Evolutionary conservation across 2,113 vertebrate species (phyloP).

Genomic region (Octodon degus): DNA sequence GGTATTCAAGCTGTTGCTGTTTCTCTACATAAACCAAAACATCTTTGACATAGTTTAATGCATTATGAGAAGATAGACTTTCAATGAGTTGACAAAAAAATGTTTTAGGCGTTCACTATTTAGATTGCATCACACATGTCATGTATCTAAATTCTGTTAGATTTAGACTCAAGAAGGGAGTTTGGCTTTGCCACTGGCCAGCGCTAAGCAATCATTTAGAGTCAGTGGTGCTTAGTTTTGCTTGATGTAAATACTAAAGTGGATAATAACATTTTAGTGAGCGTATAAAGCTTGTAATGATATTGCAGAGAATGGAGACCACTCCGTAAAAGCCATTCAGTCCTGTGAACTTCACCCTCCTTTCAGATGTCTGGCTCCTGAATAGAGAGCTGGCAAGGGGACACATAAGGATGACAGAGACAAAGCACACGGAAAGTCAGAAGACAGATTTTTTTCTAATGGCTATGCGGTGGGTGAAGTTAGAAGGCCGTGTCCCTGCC

Average conservation of each 20-base stretch:
- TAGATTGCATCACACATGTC: neutral
- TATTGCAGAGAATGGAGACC: slow-evolving; percentile 13
- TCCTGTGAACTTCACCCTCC: neutral
- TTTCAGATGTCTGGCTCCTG: neutral
- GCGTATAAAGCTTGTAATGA: neutral
- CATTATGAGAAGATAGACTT: neutral
- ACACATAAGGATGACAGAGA: neutral
- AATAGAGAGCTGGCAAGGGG: neutral
- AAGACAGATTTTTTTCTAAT: slow-evolving; percentile 2
- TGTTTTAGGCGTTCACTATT: neutral
- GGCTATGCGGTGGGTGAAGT: neutral
- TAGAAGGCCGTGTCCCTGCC: neutral
- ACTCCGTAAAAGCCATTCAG: slow-evolving; percentile 27
- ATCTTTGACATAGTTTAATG: neutral
- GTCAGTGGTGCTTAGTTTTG: neutral
- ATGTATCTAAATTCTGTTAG: no score
- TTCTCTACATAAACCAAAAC: neutral
- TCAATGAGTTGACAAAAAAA: neutral
- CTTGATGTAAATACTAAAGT: neutral
- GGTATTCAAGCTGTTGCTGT: slow-evolving; percentile 6
- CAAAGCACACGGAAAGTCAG: neutral
- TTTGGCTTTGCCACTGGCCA: slow-evolving; percentile 28
- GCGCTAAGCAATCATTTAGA: slow-evolving; percentile 45
- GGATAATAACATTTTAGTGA: neutral
- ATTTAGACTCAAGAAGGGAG: neutral